Evolutionary conservation across 2,797 vertebrate species (phyloP), one percentile per base, ranked within the genome.

Genomic region (Nannoperca australis): DNA sequence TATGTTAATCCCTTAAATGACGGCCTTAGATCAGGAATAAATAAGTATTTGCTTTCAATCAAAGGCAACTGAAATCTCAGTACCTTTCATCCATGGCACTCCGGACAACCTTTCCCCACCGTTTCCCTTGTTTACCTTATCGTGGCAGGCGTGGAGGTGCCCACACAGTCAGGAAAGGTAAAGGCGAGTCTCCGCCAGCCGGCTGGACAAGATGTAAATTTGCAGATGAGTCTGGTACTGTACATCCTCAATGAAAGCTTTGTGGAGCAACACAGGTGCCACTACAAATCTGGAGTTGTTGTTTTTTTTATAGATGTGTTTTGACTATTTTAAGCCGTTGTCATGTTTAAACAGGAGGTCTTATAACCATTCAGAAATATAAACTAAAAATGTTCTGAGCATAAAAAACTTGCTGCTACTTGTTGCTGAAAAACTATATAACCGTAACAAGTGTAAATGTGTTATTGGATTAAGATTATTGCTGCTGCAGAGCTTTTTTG

Each of bases 121-220:
- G 38, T 77, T 85, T 73, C 60, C 69, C 73, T 78, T 91, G 86
- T 93, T 92, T 92, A 89, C 85, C 69, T 83, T 85, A 85, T 88
- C 79, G 79, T 73, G 73, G 78, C 68, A 14, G 53, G 50, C 71
- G 24, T 38, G 53, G 53, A 78, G 85, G 85, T 78, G 82, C 40
- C 81, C 89, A 93, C 91, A 92, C 88, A 20, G 88, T 88, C 87
- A 69, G 84, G 70, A 83, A 80, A 90, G 85, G 82, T 86, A 76
- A 79, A 84, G 70, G 24, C 30, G 45, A 82, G 62, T 79, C 81
- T 85, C 68, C 22, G 55, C 66, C 74, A 72, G 68, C 69, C 42
- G 61, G 66, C 89, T 86, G 84, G 83, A 82, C 73, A 42, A 74
- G 60, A 85, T 88, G 87, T 86, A 89, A 85, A 93, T 85, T 82